Conservation (phyloP, 2,113 vertebrate genomes). For the Rhea americana region DNA sequence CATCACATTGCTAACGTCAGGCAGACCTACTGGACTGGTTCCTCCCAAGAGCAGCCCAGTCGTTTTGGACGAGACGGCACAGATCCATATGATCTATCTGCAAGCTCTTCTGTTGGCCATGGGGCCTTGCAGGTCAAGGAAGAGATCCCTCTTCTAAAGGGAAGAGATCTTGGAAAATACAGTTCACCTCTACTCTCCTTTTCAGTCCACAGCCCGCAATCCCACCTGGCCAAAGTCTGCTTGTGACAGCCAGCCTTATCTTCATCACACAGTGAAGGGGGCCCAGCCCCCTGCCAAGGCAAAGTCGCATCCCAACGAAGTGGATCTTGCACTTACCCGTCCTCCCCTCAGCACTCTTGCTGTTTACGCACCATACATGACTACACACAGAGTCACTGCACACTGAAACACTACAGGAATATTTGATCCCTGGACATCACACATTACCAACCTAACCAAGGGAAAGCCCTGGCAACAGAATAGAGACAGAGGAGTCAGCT, state of each 20-base stretch:
- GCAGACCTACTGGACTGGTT: neutral
- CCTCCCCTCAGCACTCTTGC: neutral
- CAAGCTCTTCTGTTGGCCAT: neutral
- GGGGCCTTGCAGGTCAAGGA: neutral
- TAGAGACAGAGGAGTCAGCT: conserved; percentile 32
- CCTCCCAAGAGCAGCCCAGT: neutral
- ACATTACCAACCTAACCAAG: conserved; percentile 13
- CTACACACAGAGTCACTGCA: conserved; percentile 48
- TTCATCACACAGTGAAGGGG: neutral
- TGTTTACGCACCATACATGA: conserved; percentile 45
- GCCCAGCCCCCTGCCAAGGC: neutral
- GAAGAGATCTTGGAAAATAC: neutral
- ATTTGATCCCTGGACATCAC: conserved; percentile 55
- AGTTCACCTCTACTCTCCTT: neutral
- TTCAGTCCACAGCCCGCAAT: neutral
- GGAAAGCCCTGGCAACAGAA: conserved; percentile 39
- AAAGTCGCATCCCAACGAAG: neutral
- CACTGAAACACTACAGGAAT: conserved; percentile 2
- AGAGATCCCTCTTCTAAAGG: neutral
- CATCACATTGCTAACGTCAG: neutral
- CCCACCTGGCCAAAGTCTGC: neutral
- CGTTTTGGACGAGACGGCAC: neutral
- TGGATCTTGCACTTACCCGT: neutral
- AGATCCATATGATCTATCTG: neutral
- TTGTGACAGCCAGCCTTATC: neutral